Conservation (phyloP, 2,888 invertebrate genomes). For the Oligia latruncula region DNA sequence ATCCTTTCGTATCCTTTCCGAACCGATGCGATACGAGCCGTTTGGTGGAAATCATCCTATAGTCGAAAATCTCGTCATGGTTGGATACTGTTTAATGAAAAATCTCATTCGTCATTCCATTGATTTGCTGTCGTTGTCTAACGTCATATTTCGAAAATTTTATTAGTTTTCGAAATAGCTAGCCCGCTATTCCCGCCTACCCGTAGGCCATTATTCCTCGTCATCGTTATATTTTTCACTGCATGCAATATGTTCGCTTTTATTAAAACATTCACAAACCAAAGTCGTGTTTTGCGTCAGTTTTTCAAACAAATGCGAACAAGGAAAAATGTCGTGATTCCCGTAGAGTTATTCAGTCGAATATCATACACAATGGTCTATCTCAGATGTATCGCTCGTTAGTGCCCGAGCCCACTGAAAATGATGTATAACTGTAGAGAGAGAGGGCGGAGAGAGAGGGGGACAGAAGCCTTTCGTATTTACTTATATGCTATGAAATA, state of each 20-base stretch:
- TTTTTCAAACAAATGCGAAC: slow-evolving; percentile 40
- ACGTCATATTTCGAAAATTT: slow-evolving; percentile 10
- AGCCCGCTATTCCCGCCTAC: neutral
- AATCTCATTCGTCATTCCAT: slow-evolving; percentile 10
- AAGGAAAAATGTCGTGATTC: slow-evolving; percentile 47
- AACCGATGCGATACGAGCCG: no score
- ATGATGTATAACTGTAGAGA: slow-evolving; percentile 65
- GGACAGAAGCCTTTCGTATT: slow-evolving; percentile 1
- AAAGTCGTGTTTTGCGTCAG: slow-evolving; percentile 11
- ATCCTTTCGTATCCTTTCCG: no score
- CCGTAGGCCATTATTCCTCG: slow-evolving; percentile 7
- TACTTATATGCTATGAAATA: slow-evolving; percentile 38
- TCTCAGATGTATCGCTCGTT: slow-evolving; percentile 67
- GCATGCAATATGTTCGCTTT: slow-evolving; percentile 27
- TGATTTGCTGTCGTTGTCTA: slow-evolving; percentile 10
- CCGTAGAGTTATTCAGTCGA: slow-evolving; percentile 54
- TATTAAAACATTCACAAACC: slow-evolving; percentile 31
- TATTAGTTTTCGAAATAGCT: slow-evolving; percentile 17
- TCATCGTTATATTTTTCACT: slow-evolving; percentile 18
- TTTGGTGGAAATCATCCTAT: no score
- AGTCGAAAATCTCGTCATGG: neutral
- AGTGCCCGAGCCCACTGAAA: slow-evolving; percentile 54
- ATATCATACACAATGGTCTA: slow-evolving; percentile 57
- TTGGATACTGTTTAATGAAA: slow-evolving; percentile 11
- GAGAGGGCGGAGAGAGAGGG: neutral